Base-by-base conservation (phyloP, 2,113 vertebrate species). In the Rana temporaria region DNA sequence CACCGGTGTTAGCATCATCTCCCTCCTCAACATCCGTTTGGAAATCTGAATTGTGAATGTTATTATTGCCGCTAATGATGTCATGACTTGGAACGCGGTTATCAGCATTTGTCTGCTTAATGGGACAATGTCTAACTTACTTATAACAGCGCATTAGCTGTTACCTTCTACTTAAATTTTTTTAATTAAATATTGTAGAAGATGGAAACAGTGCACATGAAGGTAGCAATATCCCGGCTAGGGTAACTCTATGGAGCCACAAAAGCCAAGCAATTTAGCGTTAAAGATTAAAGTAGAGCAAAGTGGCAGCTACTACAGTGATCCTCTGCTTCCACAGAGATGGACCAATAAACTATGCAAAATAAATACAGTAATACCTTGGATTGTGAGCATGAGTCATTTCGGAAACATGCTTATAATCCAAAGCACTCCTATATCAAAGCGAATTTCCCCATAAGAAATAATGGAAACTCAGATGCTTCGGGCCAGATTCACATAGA, bases 51-150 rank as follows among this genome's bases (percentile, higher is more conserved):
- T 26, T 22, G 30, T 66, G 42, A 74, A 56, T n/a, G 55, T 82
- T 48, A 81, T 81, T 81, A 81, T 65, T 57, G 70, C 59, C 8
- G 52, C 63, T 22, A 67, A 71, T 82, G 80, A 82, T 82, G 80
- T 74, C 80, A 82, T 82, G 52, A 56, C 62, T 32, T 64, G 70
- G 26, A 65, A 57, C 14, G 26, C 74, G 59, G 60, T 52, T 56
- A 64, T 32, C 52, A 34, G 30, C 68, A 81, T 81, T n/a, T 62
- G 22, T 81, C 79, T 64, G 24, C 65, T 20, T 66, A 66, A 66
- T 66, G 59, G 26, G 59, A 63, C 59, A 73, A 72, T n/a, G 60
- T 64, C 68, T 60, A 55, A 60, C 59, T 73, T 34, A 9, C 69
- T 71, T 16, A 60, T 56, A 19, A 56, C 30, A 57, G 71, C 18